A percentile compares a stretch with the other conserved stretches of the same genome.
phyloP scores from a whole-genome alignment of 2,888 invertebrate genomes.

The Drosophila recens region DNA sequence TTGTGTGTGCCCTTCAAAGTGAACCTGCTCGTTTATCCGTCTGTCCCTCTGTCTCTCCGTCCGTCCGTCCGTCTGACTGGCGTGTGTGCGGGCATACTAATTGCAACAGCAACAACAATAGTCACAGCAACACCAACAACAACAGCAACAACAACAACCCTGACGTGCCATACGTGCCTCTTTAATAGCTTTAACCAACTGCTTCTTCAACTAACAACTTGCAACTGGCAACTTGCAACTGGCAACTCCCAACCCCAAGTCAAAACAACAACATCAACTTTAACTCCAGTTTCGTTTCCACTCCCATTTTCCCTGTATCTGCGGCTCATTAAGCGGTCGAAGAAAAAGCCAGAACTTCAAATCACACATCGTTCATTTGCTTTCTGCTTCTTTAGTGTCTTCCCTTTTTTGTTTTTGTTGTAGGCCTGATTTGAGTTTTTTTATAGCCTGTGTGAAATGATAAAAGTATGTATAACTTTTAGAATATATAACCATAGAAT shows the following conservation, averaged over 20 bases:
- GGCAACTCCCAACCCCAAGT: slow-evolving; percentile 27
- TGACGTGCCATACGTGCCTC: slow-evolving; percentile 42
- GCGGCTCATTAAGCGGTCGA: slow-evolving; percentile 52
- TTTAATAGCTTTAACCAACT: slow-evolving; percentile 63
- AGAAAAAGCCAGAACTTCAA: slow-evolving; percentile 52
- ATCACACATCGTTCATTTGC: slow-evolving; percentile 62
- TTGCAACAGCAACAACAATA: slow-evolving; percentile 57
- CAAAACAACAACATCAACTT: slow-evolving; percentile 32
- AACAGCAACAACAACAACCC: slow-evolving; percentile 35
- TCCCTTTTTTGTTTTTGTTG: slow-evolving; percentile 10
- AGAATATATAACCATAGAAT: too few species aligned
- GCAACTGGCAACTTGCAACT: slow-evolving; percentile 27
- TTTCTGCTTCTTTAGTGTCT: slow-evolving; percentile 38
- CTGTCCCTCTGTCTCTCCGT: background rate
- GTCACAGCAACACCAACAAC: slow-evolving; percentile 49
- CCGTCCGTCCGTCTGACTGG: slow-evolving; percentile 8
- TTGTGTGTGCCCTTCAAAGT: slow-evolving; percentile 60
- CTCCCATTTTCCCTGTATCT: slow-evolving; percentile 29
- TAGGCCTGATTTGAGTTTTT: background rate
- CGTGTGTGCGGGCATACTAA: slow-evolving; percentile 73
- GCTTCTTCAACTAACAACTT: slow-evolving; percentile 34
- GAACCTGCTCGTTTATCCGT: slow-evolving; percentile 43
- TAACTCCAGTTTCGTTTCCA: slow-evolving; percentile 33
- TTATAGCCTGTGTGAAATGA: slow-evolving; percentile 19
- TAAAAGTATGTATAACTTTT: background rate